Percentiles rank a stretch among this genome's conserved stretches.
These are phyloP conservation scores for Laticauda colubrina DNA, from an alignment of 2,113 vertebrate genomes.

Conservation along the genomic window DNA sequence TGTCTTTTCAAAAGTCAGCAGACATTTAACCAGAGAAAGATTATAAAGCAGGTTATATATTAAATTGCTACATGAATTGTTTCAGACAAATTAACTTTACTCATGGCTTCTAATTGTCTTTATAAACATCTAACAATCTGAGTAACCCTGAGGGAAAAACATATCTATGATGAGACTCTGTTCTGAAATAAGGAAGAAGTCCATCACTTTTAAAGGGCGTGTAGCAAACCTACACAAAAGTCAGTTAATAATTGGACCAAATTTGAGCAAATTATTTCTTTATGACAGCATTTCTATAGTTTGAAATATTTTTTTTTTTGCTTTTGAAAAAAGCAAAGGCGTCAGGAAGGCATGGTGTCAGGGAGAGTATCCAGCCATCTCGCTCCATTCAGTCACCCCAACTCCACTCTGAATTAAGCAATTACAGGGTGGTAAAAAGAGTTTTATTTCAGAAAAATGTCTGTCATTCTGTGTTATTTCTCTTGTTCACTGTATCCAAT, in stretches of 20 bases:
- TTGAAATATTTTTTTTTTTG: not conserved
- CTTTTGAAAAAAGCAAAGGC: not conserved
- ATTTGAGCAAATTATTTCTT: not conserved
- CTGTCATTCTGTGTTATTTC: not conserved
- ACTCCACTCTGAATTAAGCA: not conserved
- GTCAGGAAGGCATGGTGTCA: not conserved
- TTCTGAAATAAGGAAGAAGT: not conserved
- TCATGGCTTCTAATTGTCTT: not conserved
- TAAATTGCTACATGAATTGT: not conserved
- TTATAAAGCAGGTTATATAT: not conserved
- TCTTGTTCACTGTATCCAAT: not conserved
- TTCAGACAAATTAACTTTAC: not conserved
- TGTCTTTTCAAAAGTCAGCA: not conserved
- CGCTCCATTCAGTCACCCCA: not conserved
- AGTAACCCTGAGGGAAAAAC: not conserved
- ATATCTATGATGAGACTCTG: not conserved
- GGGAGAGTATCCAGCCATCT: not conserved
- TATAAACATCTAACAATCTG: not conserved
- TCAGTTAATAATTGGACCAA: not conserved
- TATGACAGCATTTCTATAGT: not conserved
- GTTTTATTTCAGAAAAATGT: not conserved
- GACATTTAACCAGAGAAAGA: not conserved
- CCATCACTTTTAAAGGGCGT: not conserved
- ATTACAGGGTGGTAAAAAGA: not conserved
- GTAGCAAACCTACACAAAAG: not conserved